Percentiles rank a stretch among this genome's conserved stretches.
phyloP scores from a whole-genome alignment of 2,113 vertebrate species.

The Leucopsar rothschildi region DNA sequence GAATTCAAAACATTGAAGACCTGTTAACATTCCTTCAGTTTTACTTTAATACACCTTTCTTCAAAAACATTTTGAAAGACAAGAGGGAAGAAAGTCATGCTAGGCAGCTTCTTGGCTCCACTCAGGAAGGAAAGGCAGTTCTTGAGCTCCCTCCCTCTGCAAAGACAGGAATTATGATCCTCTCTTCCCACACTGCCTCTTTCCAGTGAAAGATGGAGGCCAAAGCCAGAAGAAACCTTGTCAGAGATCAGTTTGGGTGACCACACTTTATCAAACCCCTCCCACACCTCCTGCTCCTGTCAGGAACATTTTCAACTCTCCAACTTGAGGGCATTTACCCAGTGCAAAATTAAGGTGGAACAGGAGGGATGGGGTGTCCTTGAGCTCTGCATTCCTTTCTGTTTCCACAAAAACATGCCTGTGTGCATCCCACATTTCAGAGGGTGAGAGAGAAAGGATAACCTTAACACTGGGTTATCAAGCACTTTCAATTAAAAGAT shows the following conservation, averaged over 20 bases:
- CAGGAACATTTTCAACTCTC: not conserved
- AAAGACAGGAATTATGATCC: not conserved
- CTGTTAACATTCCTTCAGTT: not conserved
- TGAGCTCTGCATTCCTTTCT: not conserved
- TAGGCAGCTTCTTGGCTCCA: not conserved
- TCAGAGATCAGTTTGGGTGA: not conserved
- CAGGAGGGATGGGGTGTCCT: not conserved
- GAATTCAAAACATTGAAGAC: not conserved
- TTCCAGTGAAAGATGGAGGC: not conserved
- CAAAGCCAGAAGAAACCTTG: not conserved
- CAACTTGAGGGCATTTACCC: not conserved
- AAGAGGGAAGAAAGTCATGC: not conserved
- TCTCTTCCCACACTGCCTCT: not conserved
- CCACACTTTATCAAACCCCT: not conserved
- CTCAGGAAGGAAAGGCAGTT: not conserved
- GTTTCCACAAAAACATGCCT: not conserved
- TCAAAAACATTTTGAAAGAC: not conserved
- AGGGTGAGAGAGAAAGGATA: not conserved
- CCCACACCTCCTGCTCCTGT: not conserved
- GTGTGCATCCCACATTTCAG: not conserved
- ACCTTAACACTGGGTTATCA: not conserved
- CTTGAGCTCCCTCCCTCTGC: not conserved
- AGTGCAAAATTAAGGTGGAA: not conserved
- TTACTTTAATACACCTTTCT: not conserved
- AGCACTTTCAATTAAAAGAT: not conserved